These are phyloP conservation scores for Spisula subtruncata DNA, from an alignment of 2,888 invertebrate species.

Conservation along the genomic window DNA sequence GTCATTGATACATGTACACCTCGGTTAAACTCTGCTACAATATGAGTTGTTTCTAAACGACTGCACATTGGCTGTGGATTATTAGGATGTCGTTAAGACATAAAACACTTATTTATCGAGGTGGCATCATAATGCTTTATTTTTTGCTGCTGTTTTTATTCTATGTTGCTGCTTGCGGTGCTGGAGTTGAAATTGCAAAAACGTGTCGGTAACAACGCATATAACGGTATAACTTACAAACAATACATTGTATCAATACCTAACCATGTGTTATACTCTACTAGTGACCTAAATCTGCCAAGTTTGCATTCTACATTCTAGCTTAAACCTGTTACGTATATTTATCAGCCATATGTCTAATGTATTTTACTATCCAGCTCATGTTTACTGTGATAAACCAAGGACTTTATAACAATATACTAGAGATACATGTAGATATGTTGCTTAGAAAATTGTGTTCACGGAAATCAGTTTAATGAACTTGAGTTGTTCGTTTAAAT, in stretches of 20 bases:
- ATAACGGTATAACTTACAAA: too few species aligned
- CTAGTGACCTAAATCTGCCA: not conserved
- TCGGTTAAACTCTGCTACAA: too few species aligned
- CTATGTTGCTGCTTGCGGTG: not conserved
- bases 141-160: not conserved
- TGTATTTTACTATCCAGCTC: not conserved
- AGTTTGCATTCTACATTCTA: not conserved
- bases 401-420: not conserved
- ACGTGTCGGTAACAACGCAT: too few species aligned
- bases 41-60: too few species aligned
- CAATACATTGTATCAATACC: too few species aligned
- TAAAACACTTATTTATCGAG: too few species aligned
- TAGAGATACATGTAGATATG: not conserved
- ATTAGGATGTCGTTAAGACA: too few species aligned
- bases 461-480: not conserved
- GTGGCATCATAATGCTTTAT: too few species aligned
- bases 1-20: not conserved
- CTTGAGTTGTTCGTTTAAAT: too few species aligned
- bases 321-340: not conserved
- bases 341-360: not conserved
- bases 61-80: too few species aligned
- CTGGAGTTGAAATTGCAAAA: not conserved
- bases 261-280: too few species aligned
- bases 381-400: not conserved
- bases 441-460: not conserved